Evolutionary conservation across 2,888 invertebrate species (phyloP), one percentile per base, ranked within the genome.

Genomic region (Scaeva pyrastri): DNA sequence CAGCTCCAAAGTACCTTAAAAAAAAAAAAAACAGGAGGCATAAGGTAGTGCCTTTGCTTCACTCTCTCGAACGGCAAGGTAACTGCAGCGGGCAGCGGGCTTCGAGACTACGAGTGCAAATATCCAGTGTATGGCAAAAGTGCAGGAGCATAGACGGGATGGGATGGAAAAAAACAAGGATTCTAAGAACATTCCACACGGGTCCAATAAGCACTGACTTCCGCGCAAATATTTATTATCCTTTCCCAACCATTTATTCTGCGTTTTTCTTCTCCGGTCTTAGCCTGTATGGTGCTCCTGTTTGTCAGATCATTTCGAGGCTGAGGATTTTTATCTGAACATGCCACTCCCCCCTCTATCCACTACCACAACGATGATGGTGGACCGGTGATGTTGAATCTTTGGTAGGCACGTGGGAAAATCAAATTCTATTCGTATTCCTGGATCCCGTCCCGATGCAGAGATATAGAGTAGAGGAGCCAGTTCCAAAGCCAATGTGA

Each of bases 181-280:
- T 84, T 55, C 79, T 39, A 31, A 52, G 64, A 85, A 85, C 80
- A 76, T 76, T 72, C 75, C 86, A 71, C 86, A 77, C 55, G 70
- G 81, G 86, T 81, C 86, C 86, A 86, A 86, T 86, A 86, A 86
- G 81, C 58, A 78, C 56, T 82, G 81, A 86, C 86, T 86, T 86
- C 74, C 81, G 74, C 77, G 86, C 81, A 86, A 86, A 86, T 86
- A 86, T 86, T 86, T 86, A 86, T 86, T 86, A 86, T 86, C 81
- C 86, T 77, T 77, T 78, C 74, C 77, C 70, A 74, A 72, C 81
- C 77, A 86, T 86, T 81, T 82, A 81, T 86, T 73, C 77, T 71
- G 74, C 64, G 85, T 77, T 85, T 60, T 45, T 48, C 31, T 19
- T 55, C 56, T 60, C 52, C 14, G 23, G 12, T 11, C 48, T 23